Conservation (phyloP, 2,888 invertebrate genomes). For the Clivina fossor region DNA sequence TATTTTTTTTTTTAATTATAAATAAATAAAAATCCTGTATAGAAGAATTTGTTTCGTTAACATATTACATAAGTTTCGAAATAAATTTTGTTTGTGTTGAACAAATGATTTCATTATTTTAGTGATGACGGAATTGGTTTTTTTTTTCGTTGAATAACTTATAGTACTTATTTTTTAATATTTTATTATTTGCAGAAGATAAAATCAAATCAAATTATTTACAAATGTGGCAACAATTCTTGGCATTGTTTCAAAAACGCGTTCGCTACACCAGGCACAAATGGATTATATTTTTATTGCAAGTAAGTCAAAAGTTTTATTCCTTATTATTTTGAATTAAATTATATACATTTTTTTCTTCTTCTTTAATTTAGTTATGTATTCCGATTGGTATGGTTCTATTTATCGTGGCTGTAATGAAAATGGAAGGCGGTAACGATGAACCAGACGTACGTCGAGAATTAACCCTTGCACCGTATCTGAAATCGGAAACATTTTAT, state of each 20-base stretch:
- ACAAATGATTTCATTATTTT: no score
- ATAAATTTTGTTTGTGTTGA: no score
- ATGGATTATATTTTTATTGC: conserved; percentile 12
- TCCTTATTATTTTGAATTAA: neutral
- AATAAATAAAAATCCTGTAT: no score
- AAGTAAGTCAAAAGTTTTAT: conserved; percentile 9
- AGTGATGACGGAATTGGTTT: no score
- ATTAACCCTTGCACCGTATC: conserved; percentile 10
- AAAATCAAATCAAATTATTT: conserved; percentile 1
- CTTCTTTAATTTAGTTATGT: conserved; percentile 8
- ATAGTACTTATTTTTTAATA: no score
- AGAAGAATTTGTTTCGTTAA: no score
- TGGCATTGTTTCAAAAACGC: conserved; percentile 14
- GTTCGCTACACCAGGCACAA: conserved; percentile 4
- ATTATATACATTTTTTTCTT: neutral
- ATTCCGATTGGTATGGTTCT: conserved; percentile 12
- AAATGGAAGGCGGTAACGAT: neutral
- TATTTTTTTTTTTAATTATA: no score
- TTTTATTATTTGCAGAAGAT: conserved; percentile 9
- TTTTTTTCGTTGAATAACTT: no score
- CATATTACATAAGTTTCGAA: no score
- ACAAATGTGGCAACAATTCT: conserved; percentile 17
- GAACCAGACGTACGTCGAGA: neutral
- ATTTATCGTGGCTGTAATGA: conserved; percentile 7
- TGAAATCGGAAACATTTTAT: conserved; percentile 21